phyloP scores from a whole-genome alignment of 2,113 vertebrate genomes.

The Erpornis zantholeuca region DNA sequence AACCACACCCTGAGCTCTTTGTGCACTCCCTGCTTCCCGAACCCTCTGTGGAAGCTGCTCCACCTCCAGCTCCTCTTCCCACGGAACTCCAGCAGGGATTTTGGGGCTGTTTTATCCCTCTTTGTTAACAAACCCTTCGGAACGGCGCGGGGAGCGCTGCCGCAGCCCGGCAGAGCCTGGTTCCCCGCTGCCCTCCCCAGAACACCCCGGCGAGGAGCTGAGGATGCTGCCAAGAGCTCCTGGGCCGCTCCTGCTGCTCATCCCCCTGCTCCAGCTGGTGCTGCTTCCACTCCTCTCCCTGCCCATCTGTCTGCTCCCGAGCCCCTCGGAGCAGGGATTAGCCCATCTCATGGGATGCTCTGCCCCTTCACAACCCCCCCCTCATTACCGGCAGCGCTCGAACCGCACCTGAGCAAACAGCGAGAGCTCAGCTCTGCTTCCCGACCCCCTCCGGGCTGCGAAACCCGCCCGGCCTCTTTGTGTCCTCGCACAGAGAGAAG shows the following conservation, averaged over 20 bases:
- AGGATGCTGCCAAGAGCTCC: neutral
- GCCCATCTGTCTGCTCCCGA: slow-evolving; percentile 6
- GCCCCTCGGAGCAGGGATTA: neutral
- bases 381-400: neutral
- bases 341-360: neutral
- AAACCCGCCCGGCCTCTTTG: neutral
- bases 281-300: neutral
- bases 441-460: neutral
- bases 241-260: neutral
- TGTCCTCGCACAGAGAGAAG: neutral
- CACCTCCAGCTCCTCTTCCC: neutral
- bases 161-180: neutral
- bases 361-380: neutral
- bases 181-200: neutral
- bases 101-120: fast-evolving
- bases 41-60: neutral
- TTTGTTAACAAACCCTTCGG: neutral
- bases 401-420: neutral
- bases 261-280: slow-evolving; percentile 26
- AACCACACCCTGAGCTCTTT: fast-evolving
- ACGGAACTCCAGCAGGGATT: fast-evolving
- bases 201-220: neutral
- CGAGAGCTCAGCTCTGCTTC: neutral
- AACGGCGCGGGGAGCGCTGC: fast-evolving
- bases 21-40: neutral